Conservation (phyloP, 2,797 vertebrate species). For the Alectoris magna region DNA sequence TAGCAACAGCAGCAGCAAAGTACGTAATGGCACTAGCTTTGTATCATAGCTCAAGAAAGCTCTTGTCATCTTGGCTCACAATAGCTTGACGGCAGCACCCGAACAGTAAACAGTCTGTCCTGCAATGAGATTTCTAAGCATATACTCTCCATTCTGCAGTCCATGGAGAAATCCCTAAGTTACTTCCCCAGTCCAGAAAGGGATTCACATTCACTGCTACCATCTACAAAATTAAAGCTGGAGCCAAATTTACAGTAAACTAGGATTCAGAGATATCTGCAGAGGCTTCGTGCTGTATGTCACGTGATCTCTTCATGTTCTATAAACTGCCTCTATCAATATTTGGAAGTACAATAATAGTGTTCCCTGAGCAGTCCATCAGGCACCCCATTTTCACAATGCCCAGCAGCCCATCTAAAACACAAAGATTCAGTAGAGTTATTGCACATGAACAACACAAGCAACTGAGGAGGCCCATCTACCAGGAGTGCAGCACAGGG, state of each 20-base stretch:
- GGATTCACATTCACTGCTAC: neutral
- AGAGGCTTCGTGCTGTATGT: neutral
- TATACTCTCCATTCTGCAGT: neutral
- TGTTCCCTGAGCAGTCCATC: neutral
- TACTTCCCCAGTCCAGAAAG: neutral
- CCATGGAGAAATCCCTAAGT: neutral
- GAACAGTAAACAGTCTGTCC: neutral
- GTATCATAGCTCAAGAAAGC: neutral
- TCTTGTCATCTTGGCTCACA: neutral
- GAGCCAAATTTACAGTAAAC: neutral
- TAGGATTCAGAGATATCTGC: neutral
- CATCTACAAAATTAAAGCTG: neutral
- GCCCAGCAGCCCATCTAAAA: neutral
- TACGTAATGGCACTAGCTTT: neutral
- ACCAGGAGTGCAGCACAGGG: neutral
- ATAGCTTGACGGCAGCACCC: neutral
- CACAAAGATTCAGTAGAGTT: neutral
- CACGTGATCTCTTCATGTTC: neutral
- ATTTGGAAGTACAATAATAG: neutral
- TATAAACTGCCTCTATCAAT: neutral
- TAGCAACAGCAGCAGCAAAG: neutral
- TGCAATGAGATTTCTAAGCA: neutral
- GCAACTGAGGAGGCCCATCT: neutral
- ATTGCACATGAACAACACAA: neutral
- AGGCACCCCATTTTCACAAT: neutral